phyloP scores from a whole-genome alignment of 2,888 invertebrate genomes.

The Eledone cirrhosa region DNA sequence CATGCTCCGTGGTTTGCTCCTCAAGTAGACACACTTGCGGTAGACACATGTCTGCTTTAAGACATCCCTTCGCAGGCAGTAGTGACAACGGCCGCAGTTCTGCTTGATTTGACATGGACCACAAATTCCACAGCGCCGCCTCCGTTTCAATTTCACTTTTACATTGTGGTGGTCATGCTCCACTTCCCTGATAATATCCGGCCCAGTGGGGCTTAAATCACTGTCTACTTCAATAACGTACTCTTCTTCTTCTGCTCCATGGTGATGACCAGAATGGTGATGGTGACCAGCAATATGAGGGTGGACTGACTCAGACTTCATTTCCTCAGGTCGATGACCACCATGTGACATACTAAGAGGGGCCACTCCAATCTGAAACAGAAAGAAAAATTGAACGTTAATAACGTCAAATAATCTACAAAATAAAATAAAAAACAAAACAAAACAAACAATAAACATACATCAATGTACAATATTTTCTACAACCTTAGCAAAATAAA shows the following conservation, averaged over 20 bases:
- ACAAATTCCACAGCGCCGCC: constrained; percentile 58
- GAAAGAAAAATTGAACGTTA: not conserved
- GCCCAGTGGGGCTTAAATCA: constrained; percentile 30
- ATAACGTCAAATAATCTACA: too few species aligned
- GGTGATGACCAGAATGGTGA: constrained; percentile 11
- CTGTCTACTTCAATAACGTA: constrained; percentile 41
- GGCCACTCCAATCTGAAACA: constrained; percentile 21
- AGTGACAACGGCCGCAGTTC: constrained; percentile 59
- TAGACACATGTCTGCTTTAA: constrained; percentile 60
- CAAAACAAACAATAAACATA: too few species aligned
- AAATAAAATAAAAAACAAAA: too few species aligned
- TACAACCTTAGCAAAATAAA: too few species aligned
- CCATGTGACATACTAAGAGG: constrained; percentile 26
- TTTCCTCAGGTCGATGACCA: constrained; percentile 23
- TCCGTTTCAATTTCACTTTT: constrained; percentile 50
- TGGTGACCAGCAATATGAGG: not conserved
- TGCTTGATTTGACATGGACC: constrained; percentile 61
- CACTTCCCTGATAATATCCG: constrained; percentile 37
- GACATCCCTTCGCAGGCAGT: constrained; percentile 56
- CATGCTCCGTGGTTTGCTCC: constrained; percentile 45
- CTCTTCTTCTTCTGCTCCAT: constrained; percentile 45
- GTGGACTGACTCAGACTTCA: constrained; percentile 25
- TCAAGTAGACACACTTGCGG: constrained; percentile 58
- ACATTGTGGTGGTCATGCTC: constrained; percentile 38
- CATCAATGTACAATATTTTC: too few species aligned